Percentiles rank a stretch among this genome's conserved stretches.
These are phyloP conservation scores for Drosophila lacertosa DNA, from an alignment of 1,140 invertebrate species.

Conservation along the genomic window DNA sequence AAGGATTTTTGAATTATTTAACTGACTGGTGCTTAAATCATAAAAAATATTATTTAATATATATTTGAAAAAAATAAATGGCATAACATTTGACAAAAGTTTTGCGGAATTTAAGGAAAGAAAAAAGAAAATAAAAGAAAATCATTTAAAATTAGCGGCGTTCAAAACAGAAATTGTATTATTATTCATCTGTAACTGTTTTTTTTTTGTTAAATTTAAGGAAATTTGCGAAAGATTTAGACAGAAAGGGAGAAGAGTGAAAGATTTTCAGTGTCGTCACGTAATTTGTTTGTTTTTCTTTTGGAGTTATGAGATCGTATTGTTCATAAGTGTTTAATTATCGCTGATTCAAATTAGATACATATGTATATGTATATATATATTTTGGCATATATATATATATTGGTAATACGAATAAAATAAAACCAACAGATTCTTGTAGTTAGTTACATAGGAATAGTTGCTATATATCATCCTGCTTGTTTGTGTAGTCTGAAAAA, in stretches of 20 bases:
- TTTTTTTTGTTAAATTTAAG: constrained; percentile 18
- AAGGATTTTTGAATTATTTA: constrained; percentile 49
- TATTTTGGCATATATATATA: neutral
- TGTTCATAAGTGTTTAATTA: constrained; percentile 30
- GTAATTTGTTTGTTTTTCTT: constrained; percentile 50
- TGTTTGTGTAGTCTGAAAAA: constrained; percentile 73
- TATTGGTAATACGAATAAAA: constrained; percentile 20
- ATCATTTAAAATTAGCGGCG: constrained; percentile 66
- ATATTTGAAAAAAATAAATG: constrained; percentile 40
- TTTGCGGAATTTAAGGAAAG: constrained; percentile 68
- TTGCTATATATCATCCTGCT: constrained; percentile 65
- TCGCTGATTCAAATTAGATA: constrained; percentile 34
- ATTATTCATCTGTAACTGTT: constrained; percentile 54
- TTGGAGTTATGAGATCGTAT: constrained; percentile 42
- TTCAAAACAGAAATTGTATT: constrained; percentile 64
- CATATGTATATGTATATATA: constrained; percentile 4
- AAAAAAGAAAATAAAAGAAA: constrained; percentile 45
- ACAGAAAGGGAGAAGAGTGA: constrained; percentile 68
- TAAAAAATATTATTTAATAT: constrained; percentile 50
- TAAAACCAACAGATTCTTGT: constrained; percentile 32
- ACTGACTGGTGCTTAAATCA: constrained; percentile 74
- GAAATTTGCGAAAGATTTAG: constrained; percentile 70
- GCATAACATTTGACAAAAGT: constrained; percentile 63
- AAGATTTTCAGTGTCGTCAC: constrained; percentile 67
- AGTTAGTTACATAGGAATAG: constrained; percentile 7